A percentile compares a stretch with the other conserved stretches of the same genome.
These are phyloP conservation scores for Laterallus jamaicensis DNA, from an alignment of 2,113 vertebrate genomes.

Conservation along the genomic window DNA sequence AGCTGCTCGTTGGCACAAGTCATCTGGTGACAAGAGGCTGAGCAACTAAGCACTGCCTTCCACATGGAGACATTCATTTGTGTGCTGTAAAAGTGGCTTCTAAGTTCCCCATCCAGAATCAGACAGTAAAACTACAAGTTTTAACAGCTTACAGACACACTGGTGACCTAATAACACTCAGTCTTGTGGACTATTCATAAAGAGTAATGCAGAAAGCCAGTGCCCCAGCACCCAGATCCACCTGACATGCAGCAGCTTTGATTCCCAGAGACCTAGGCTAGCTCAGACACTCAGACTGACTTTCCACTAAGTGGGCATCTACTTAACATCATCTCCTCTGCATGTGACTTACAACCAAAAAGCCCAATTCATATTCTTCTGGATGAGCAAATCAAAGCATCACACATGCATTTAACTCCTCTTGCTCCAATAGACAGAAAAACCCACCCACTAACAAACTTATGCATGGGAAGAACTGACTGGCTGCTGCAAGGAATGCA, in stretches of 20 bases:
- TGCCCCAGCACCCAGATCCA: not conserved
- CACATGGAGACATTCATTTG: not conserved
- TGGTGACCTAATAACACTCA: not conserved
- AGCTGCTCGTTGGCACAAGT: not conserved
- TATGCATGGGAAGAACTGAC: not conserved
- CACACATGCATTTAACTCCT: not conserved
- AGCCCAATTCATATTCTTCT: not conserved
- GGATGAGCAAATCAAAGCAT: not conserved
- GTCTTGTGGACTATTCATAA: not conserved
- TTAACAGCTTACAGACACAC: not conserved
- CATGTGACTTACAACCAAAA: not conserved
- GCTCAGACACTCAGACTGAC: not conserved
- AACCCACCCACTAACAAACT: not conserved
- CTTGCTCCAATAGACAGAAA: not conserved
- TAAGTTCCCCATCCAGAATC: not conserved
- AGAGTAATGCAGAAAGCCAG: not conserved
- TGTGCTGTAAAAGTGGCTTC: not conserved
- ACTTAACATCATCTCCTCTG: not conserved
- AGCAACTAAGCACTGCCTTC: not conserved
- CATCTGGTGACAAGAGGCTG: not conserved
- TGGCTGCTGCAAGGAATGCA: not conserved
- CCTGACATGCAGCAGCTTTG: not conserved
- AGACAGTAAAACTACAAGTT: not conserved
- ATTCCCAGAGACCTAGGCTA: not conserved
- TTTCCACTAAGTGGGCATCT: not conserved